Evolutionary conservation across 2,113 vertebrate genomes (phyloP).

Genomic region (Pitta sordida): DNA sequence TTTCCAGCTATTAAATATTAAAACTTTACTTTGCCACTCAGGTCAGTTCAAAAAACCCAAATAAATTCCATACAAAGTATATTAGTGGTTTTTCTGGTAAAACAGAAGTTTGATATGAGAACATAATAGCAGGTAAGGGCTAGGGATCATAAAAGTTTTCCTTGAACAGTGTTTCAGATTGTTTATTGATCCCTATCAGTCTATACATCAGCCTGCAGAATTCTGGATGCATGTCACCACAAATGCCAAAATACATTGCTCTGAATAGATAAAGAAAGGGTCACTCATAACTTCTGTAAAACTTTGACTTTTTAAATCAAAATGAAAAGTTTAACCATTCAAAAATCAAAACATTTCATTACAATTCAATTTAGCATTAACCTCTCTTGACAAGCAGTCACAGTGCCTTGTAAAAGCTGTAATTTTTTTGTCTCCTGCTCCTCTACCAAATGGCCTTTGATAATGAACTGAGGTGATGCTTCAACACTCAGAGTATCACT

Average conservation of each 20-base stretch:
- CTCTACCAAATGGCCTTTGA: neutral
- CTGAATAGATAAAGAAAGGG: neutral
- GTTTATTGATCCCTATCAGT: neutral
- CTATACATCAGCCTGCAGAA: neutral
- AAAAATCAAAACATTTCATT: constrained; percentile 25
- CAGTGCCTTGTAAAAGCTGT: neutral
- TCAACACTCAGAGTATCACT: neutral
- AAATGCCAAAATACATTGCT: neutral
- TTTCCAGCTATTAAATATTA: constrained; percentile 61
- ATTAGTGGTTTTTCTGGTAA: neutral
- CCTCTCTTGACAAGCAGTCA: neutral
- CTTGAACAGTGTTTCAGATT: neutral
- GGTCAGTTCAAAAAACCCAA: constrained; percentile 21
- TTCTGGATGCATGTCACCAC: neutral
- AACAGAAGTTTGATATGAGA: neutral
- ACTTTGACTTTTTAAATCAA: neutral
- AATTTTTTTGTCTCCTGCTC: constrained; percentile 4
- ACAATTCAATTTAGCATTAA: constrained; percentile 9
- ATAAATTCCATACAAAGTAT: neutral
- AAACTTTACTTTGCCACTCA: constrained; percentile 30
- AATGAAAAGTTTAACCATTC: constrained; percentile 8
- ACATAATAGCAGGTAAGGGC: neutral
- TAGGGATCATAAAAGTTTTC: neutral
- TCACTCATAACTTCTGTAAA: neutral
- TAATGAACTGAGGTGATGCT: neutral